Percentiles rank a stretch among this genome's conserved stretches.
Conservation (phyloP, 1,140 invertebrate genomes). For the Propsilocerus akamusi region DNA sequence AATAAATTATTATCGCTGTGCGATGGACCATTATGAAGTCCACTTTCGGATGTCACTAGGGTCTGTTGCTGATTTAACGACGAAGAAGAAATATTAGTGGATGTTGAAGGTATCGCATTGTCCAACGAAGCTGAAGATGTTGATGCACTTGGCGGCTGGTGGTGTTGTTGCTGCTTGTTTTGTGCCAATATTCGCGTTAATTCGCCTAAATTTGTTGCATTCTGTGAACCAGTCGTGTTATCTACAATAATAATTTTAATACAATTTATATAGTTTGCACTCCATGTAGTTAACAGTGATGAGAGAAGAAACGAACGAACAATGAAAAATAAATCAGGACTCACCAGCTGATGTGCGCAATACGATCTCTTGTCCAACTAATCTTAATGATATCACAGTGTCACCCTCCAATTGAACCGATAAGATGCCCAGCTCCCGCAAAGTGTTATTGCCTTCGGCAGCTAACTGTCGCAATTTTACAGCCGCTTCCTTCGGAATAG, state of each 20-base stretch:
- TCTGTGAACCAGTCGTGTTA: not conserved
- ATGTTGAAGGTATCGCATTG: slow-evolving; percentile 19
- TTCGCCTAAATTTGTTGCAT: not conserved
- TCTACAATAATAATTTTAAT: slow-evolving; percentile 11
- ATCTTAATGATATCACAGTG: slow-evolving; percentile 78
- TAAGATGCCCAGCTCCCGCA: slow-evolving; percentile 80
- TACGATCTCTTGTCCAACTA: slow-evolving; percentile 58
- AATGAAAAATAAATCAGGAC: too few species aligned
- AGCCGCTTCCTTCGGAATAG: slow-evolving; percentile 87
- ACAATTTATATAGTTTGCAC: slow-evolving; percentile 13
- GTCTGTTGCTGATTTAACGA: slow-evolving; percentile 9
- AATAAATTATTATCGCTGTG: slow-evolving; percentile 33
- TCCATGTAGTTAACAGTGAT: too few species aligned
- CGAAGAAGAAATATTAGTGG: slow-evolving; percentile 14
- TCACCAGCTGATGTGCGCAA: slow-evolving; percentile 31
- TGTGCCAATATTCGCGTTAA: not conserved
- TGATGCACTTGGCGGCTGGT: slow-evolving; percentile 10
- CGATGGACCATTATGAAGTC: slow-evolving; percentile 23
- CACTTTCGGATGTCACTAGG: slow-evolving; percentile 19
- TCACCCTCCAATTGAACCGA: slow-evolving; percentile 93
- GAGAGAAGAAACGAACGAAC: too few species aligned
- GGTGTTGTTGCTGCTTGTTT: slow-evolving; percentile 5
- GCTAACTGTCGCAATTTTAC: slow-evolving; percentile 73
- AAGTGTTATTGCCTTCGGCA: slow-evolving; percentile 65
- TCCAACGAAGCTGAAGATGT: slow-evolving; percentile 5